Evolutionary conservation across 2,888 invertebrate species (phyloP).

Genomic region (Mongoloraphidia duomilia): DNA sequence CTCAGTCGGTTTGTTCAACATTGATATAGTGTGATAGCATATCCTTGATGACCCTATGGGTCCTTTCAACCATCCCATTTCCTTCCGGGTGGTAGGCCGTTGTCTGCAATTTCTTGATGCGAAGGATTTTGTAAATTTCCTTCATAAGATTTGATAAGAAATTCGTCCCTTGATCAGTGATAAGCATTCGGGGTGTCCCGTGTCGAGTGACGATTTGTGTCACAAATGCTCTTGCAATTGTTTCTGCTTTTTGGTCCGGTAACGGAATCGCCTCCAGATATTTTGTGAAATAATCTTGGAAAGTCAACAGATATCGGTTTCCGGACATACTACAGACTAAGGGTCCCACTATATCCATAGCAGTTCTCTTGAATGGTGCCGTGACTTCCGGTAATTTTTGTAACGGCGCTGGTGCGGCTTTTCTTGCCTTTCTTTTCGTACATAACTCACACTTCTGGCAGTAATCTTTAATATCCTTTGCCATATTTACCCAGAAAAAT

Average conservation of each 20-base stretch:
- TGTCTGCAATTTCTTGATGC: conserved; percentile 17
- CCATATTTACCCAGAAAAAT: background rate
- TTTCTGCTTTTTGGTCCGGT: conserved; percentile 17
- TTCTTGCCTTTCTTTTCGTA: background rate
- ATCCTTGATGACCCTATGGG: conserved; percentile 18
- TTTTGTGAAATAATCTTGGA: too few species aligned
- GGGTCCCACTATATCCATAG: too few species aligned
- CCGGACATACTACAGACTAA: too few species aligned
- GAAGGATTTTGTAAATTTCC: conserved; percentile 15
- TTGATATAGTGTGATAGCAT: conserved; percentile 17
- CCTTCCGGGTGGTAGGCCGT: conserved; percentile 19
- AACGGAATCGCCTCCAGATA: too few species aligned
- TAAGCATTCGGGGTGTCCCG: conserved; percentile 17
- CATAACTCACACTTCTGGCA: background rate
- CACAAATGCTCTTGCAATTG: conserved; percentile 16
- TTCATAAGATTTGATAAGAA: conserved; percentile 18
- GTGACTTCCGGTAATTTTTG: too few species aligned
- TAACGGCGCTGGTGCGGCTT: conserved; percentile 1
- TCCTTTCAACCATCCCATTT: conserved; percentile 21
- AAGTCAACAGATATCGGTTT: too few species aligned
- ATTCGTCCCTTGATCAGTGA: conserved; percentile 20
- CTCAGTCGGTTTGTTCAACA: conserved; percentile 17
- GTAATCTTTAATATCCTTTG: background rate
- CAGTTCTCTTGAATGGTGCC: too few species aligned
- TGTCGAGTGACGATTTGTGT: conserved; percentile 16